Evolutionary conservation across 2,888 invertebrate species (phyloP), one percentile per base, ranked within the genome.

Genomic region (Spilarctia lutea): DNA sequence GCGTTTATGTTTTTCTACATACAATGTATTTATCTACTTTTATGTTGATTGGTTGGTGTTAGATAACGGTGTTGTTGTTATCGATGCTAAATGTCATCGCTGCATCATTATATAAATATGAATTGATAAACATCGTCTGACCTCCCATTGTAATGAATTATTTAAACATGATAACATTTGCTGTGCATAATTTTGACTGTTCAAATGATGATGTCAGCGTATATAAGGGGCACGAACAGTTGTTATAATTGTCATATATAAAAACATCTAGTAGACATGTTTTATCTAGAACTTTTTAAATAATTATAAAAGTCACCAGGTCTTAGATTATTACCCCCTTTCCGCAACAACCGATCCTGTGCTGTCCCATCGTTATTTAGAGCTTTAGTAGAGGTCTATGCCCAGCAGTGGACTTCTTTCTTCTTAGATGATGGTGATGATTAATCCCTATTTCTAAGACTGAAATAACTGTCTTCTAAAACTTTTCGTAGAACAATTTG

Each of bases 401-500:
- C 2, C 52, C 24, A 52, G 16, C 48, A 20, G 48, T 20, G 48
- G 18, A 48, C 18, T 6, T 20, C 48, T 20, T 6, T 20, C 4
- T 16, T 3, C 20, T 48, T 6, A 48, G 20, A 48, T 18, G 18
- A 18, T 48, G 45, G 2, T 45, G 1, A n/a, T 42, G 45, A 74
- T 52, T 65, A 68, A 42, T 73, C 70, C 73, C 35, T 79, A 77
- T 73, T 79, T 76, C 69, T 78, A 81, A 79, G 78, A 75, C 74
- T 77, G 80, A 82, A 86, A 85, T 79, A 89, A 87, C 80, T 83
- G 85, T 87, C 89, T 85, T 84, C 87, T 89, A 88, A 91, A 89
- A 89, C 89, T 89, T 88, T 88, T 86, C 67, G 80, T 82, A 87
- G 86, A 87, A 87, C 85, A 89, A 90, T 91, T 91, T 88, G 91